A percentile compares a stretch with the other conserved stretches of the same genome.
Evolutionary conservation across 2,113 vertebrate genomes (phyloP).

Genomic region (Trochalopteron elliotii): DNA sequence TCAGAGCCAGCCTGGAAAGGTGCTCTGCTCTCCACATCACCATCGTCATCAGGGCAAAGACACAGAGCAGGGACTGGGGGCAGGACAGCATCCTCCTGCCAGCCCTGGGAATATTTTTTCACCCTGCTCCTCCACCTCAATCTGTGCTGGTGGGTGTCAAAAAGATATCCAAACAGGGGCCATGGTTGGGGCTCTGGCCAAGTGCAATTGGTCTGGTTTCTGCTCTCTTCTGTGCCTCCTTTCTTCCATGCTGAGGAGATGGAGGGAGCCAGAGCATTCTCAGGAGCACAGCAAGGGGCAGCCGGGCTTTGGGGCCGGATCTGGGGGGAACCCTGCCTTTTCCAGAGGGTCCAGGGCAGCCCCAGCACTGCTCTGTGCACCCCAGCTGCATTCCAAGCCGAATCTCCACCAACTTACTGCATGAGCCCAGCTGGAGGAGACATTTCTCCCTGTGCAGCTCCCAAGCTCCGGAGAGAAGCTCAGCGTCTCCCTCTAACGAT

Average conservation of each 20-base stretch:
- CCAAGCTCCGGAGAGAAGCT: background rate
- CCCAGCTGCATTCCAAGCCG: background rate
- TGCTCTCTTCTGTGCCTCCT: background rate
- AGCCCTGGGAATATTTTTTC: background rate
- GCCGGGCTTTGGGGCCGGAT: background rate
- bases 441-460: background rate
- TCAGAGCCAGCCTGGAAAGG: background rate
- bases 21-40: background rate
- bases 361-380: background rate
- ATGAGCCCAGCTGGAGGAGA: background rate
- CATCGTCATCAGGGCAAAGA: background rate
- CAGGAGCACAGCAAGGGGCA: background rate
- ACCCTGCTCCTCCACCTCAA: background rate
- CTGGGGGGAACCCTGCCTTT: background rate
- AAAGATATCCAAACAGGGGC: background rate
- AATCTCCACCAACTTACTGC: fast-evolving
- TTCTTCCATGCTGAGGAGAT: background rate
- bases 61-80: background rate
- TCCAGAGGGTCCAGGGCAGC: background rate
- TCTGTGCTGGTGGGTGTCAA: background rate
- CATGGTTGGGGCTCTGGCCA: fast-evolving
- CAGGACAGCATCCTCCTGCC: background rate
- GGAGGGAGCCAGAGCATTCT: background rate
- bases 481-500: slow-evolving; percentile 44
- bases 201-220: fast-evolving